Percentiles rank a stretch among this genome's conserved stretches.
Conservation (phyloP, 2,888 invertebrate genomes). For the Carabus problematicus region DNA sequence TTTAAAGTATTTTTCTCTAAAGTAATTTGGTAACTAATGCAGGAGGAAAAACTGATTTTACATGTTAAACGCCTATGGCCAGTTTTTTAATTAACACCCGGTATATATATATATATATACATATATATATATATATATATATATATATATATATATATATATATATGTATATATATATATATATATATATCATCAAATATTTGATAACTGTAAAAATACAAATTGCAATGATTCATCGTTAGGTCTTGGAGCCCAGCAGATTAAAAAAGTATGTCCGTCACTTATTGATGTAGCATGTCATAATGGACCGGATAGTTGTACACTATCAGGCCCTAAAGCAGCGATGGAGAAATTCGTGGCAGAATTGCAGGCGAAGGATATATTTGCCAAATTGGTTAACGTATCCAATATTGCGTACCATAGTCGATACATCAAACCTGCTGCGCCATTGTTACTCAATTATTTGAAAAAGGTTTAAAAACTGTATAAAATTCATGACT, state of each 20-base stretch:
- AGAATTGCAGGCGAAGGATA: conserved; percentile 68
- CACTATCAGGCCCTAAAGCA: conserved; percentile 77
- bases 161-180: no score
- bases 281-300: conserved; percentile 80
- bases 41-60: no score
- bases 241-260: conserved; percentile 60
- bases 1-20: no score
- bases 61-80: no score
- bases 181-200: conserved; percentile 15
- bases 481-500: background rate
- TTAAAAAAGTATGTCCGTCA: conserved; percentile 70
- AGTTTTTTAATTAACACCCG: no score
- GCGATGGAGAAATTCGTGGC: conserved; percentile 67
- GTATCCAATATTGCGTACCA: conserved; percentile 91
- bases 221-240: conserved; percentile 9
- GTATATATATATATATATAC: no score
- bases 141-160: no score
- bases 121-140: no score
- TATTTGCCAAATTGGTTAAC: conserved; percentile 84
- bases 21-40: no score
- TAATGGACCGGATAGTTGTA: conserved; percentile 78
- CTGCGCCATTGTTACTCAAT: conserved; percentile 58
- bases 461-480: conserved; percentile 57
- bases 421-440: conserved; percentile 75
- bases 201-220: background rate